phyloP scores from a whole-genome alignment of 2,113 vertebrate species.

The Oncorhynchus keta region DNA sequence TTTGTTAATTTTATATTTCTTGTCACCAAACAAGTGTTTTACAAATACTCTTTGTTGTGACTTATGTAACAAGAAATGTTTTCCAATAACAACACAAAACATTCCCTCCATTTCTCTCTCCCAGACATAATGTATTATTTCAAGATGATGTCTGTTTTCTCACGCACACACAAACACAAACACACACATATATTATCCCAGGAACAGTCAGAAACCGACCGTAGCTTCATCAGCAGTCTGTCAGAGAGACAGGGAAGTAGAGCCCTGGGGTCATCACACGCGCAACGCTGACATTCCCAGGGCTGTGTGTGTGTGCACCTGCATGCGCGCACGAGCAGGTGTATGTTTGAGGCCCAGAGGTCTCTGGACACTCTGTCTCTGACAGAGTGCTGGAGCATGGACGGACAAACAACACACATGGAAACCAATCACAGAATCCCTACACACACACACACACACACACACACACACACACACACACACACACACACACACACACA shows the following conservation, averaged over 20 bases:
- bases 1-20: too few species aligned
- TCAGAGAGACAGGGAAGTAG: constrained; percentile 39
- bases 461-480: too few species aligned
- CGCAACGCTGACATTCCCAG: constrained; percentile 22
- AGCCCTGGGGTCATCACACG: constrained; percentile 37
- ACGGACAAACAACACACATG: neutral
- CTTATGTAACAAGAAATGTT: too few species aligned
- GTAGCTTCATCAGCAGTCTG: constrained; percentile 50
- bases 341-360: neutral
- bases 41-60: too few species aligned
- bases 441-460: neutral
- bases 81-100: too few species aligned
- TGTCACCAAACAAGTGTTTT: too few species aligned
- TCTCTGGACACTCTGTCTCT: neutral
- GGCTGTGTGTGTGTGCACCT: neutral
- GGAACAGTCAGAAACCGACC: constrained; percentile 15
- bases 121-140: too few species aligned
- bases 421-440: constrained; percentile 1
- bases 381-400: neutral
- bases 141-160: too few species aligned
- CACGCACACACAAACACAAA: too few species aligned
- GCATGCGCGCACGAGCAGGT: neutral
- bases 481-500: too few species aligned
- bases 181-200: constrained; percentile 1
- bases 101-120: too few species aligned